A percentile compares a stretch with the other conserved stretches of the same genome.
Evolutionary conservation across 1,140 invertebrate genomes (phyloP).

Genomic region (Bombus balteatus): DNA sequence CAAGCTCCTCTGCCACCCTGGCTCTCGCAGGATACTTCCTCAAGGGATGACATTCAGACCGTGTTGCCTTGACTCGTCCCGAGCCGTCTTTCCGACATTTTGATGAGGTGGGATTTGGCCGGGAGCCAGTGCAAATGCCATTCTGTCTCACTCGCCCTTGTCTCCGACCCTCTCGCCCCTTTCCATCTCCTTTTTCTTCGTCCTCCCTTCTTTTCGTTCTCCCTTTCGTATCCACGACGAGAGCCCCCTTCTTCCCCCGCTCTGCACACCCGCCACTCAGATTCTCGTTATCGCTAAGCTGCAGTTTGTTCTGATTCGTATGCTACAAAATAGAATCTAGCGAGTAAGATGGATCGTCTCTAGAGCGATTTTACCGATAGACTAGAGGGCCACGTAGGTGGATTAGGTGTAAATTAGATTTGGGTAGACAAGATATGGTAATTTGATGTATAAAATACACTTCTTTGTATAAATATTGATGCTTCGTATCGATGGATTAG

Average conservation of each 20-base stretch:
- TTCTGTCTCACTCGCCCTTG: constrained; percentile 58
- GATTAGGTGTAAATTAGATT: background rate
- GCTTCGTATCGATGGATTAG: background rate
- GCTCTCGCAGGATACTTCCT: constrained; percentile 59
- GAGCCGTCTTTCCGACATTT: constrained; percentile 73
- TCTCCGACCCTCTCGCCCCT: background rate
- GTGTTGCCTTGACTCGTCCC: constrained; percentile 67
- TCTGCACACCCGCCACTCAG: constrained; percentile 25
- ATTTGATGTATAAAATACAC: background rate
- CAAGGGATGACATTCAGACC: constrained; percentile 69
- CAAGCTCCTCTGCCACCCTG: constrained; percentile 16
- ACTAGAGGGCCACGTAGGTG: background rate
- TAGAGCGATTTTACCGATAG: background rate
- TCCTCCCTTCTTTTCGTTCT: background rate
- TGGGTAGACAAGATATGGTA: background rate
- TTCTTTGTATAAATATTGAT: background rate
- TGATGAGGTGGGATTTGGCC: constrained; percentile 75
- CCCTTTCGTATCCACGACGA: constrained; percentile 19
- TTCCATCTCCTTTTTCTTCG: background rate
- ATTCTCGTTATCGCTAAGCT: constrained; percentile 63
- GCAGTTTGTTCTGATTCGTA: constrained; percentile 59
- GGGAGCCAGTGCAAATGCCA: constrained; percentile 72
- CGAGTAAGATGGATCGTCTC: constrained; percentile 1
- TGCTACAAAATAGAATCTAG: constrained; percentile 49
- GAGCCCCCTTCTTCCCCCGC: background rate